Conservation (phyloP, 2,797 vertebrate genomes). For the Euthynnus affinis region DNA sequence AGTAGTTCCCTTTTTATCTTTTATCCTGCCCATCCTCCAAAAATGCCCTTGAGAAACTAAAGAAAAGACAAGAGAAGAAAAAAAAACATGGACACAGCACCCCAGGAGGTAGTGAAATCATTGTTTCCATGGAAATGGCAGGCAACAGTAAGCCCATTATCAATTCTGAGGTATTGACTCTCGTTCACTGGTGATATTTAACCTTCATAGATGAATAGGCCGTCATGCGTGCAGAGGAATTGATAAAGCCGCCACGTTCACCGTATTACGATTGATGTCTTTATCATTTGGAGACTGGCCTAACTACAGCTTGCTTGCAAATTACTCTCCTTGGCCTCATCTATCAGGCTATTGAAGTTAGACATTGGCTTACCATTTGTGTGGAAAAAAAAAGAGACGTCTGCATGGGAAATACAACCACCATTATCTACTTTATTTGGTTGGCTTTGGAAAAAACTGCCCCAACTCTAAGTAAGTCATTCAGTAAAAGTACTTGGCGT, state of each 20-base stretch:
- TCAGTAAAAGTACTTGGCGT: constrained; percentile 8
- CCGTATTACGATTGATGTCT: constrained; percentile 78
- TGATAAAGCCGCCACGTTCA: constrained; percentile 73
- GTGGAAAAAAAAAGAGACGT: constrained; percentile 2
- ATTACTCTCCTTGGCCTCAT: constrained; percentile 65
- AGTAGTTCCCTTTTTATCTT: constrained; percentile 70
- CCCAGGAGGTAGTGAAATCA: constrained; percentile 70
- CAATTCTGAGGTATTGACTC: constrained; percentile 83
- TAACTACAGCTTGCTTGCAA: constrained; percentile 65
- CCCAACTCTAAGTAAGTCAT: constrained; percentile 14
- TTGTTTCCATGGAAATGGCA: constrained; percentile 86
- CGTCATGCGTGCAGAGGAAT: constrained; percentile 68
- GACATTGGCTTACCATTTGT: constrained; percentile 50
- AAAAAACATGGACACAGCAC: constrained; percentile 55
- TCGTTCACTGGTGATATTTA: constrained; percentile 82
- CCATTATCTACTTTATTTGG: constrained; percentile 14
- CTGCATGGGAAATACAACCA: constrained; percentile 8
- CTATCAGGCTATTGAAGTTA: constrained; percentile 65
- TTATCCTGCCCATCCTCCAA: constrained; percentile 64
- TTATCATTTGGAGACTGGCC: constrained; percentile 73
- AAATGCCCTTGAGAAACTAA: constrained; percentile 79
- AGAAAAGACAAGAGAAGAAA: constrained; percentile 49
- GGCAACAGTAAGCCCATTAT: constrained; percentile 78
- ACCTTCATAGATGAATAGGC: constrained; percentile 82
- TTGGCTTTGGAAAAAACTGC: constrained; percentile 11